Evolutionary conservation across 2,113 vertebrate genomes (phyloP).

Genomic region (Embiotoca jacksoni): DNA sequence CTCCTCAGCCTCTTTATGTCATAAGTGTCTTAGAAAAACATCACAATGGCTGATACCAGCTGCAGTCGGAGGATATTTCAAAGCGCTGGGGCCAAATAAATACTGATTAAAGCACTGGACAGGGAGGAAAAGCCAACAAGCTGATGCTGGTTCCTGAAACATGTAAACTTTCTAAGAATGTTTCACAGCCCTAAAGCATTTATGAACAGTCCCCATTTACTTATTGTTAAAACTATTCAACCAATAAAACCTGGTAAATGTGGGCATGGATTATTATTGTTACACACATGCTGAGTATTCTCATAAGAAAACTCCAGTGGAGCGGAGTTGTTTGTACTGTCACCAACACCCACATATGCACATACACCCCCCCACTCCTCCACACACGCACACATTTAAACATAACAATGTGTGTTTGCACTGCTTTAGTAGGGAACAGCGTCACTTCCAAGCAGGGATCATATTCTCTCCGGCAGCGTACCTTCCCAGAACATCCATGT

Average conservation of each 20-base stretch:
- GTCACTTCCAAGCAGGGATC: conserved; percentile 78
- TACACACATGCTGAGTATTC: conserved; percentile 49
- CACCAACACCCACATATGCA: conserved; percentile 51
- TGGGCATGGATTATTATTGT: conserved; percentile 39
- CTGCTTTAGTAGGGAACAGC: conserved; percentile 63
- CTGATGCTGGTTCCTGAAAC: conserved; percentile 16
- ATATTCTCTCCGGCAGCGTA: conserved; percentile 66
- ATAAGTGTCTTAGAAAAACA: conserved; percentile 66
- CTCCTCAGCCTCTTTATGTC: conserved; percentile 48
- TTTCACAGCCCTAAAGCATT: conserved; percentile 31
- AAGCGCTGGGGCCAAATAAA: conserved; percentile 45
- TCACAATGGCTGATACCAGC: conserved; percentile 59
- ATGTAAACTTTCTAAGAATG: conserved; percentile 17
- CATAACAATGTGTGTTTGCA: conserved; percentile 72
- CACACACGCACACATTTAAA: conserved; percentile 25
- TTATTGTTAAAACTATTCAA: conserved; percentile 12
- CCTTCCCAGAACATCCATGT: conserved; percentile 76
- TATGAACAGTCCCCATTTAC: neutral
- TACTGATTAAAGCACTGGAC: conserved; percentile 41
- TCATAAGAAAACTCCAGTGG: conserved; percentile 51
- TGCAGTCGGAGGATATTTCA: conserved; percentile 48
- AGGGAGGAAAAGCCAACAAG: conserved; percentile 25
- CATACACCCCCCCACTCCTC: conserved; percentile 28
- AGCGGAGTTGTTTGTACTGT: conserved; percentile 68
- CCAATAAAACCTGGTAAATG: conserved; percentile 47